Evolutionary conservation across 2,797 vertebrate genomes (phyloP).

Genomic region (Nyctibius grandis): DNA sequence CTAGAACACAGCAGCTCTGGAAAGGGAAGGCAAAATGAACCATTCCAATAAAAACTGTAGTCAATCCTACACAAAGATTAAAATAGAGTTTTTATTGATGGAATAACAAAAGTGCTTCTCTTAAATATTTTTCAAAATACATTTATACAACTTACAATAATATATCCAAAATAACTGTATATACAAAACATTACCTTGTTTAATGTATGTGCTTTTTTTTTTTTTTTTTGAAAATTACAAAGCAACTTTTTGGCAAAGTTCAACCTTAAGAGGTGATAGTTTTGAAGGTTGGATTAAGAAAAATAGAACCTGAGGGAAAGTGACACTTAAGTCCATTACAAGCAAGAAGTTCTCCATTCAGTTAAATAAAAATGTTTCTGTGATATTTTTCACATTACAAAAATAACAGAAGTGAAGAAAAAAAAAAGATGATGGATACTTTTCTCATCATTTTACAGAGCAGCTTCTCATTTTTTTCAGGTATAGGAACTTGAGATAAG

Average conservation of each 20-base stretch:
- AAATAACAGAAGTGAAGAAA: conserved; percentile 73
- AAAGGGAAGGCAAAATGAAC: neutral
- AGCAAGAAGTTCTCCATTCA: conserved; percentile 68
- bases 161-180: conserved; percentile 96
- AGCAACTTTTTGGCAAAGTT: conserved; percentile 80
- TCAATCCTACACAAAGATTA: conserved; percentile 83
- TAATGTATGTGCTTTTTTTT: conserved; percentile 75
- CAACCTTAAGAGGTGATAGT: conserved; percentile 75
- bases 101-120: conserved; percentile 95
- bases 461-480: conserved; percentile 70
- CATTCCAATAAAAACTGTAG: conserved; percentile 36
- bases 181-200: conserved; percentile 83
- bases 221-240: conserved; percentile 74
- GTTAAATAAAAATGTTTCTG: conserved; percentile 72
- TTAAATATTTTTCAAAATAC: conserved; percentile 98
- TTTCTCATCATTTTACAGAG: conserved; percentile 39
- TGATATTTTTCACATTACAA: conserved; percentile 75
- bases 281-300: conserved; percentile 75
- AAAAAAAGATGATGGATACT: conserved; percentile 58
- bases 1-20: neutral
- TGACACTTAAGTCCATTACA: conserved; percentile 66
- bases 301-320: conserved; percentile 81
- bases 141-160: conserved; percentile 96
- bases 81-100: conserved; percentile 98
- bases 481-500: conserved; percentile 58